A percentile compares a stretch with the other conserved stretches of the same genome.
Conservation (phyloP, 2,888 invertebrate species). For the Formica aserva region DNA sequence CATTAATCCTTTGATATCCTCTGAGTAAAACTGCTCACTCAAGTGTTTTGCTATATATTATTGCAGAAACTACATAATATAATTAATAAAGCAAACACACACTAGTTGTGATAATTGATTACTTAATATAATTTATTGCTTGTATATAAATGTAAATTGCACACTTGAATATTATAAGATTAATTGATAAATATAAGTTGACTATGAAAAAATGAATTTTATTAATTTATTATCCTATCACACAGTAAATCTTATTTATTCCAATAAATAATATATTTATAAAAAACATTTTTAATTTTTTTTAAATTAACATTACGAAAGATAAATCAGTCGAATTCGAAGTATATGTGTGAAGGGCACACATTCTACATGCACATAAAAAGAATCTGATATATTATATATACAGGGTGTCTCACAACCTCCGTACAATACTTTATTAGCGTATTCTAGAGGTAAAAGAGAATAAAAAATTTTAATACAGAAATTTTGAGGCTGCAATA, state of each 20-base stretch:
- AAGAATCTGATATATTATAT: neutral
- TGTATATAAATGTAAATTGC: conserved; percentile 82
- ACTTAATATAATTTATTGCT: conserved; percentile 76
- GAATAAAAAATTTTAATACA: no score
- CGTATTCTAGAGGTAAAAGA: no score
- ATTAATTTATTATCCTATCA: conserved; percentile 60
- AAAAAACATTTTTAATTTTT: neutral
- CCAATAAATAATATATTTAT: neutral
- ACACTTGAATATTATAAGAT: conserved; percentile 76
- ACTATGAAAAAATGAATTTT: conserved; percentile 54
- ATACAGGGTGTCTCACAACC: no score
- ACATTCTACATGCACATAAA: neutral
- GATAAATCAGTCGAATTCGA: neutral
- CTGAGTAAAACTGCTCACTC: conserved; percentile 5
- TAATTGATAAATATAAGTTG: conserved; percentile 67
- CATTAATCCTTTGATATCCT: neutral
- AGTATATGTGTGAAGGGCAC: neutral
- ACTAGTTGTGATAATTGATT: conserved; percentile 66
- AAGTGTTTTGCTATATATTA: conserved; percentile 4
- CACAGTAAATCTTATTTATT: neutral
- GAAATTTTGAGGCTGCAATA: no score
- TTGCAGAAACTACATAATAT: conserved; percentile 27
- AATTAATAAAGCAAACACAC: neutral
- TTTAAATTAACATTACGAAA: neutral
- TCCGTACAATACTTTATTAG: no score